Evolutionary conservation across 92 coral and sea anemone genomes (phyloP), one percentile per base, ranked within the genome.

Genomic region (Porites lobata): DNA sequence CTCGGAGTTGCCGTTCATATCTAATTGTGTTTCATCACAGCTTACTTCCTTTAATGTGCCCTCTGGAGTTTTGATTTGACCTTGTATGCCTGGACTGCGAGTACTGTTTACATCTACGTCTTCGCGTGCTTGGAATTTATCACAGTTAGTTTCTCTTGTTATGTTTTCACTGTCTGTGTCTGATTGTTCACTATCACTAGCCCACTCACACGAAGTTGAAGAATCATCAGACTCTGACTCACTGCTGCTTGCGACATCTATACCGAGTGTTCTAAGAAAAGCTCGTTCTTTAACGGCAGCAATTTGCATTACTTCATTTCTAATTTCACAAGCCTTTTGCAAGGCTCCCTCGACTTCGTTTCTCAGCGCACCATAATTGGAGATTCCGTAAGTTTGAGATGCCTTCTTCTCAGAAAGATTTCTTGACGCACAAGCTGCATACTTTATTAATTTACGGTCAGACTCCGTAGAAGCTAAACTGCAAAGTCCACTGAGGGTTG

Each of bases 161-260:
- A 9, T 15, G 61, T 72, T 47, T 51, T 51, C 78, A 86, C 26
- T 69, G 59, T 86, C 85, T 47, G 77, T 50, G 85, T 67, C 90
- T 18, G 43, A 67, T 20, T 50, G 2, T 1, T 85, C 93, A 79
- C 72, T 90, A 1, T 90, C 91, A 66, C 91, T 85, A 50, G 1
- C 59, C 86, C 93, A 90, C 83, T 85, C 90, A 81, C 93, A 90
- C 5, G 78, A 65, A 8, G 73, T 68, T 26, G 93, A 71, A n/a
- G 19, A 32, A 26, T 80, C 78, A 72, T 24, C 81, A 22, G 22
- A 5, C 19, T 90, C 93, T 53, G 93, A 86, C 52, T 86, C 90
- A 57, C 86, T 85, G 72, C 74, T 72, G 69, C 89, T 84, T 15
- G 88, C 54, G 18, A 91, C 17, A 64, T 91, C 91, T 1, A 91